These are phyloP conservation scores for Drosophila greeni DNA, from an alignment of 2,888 invertebrate species.

Conservation along the genomic window DNA sequence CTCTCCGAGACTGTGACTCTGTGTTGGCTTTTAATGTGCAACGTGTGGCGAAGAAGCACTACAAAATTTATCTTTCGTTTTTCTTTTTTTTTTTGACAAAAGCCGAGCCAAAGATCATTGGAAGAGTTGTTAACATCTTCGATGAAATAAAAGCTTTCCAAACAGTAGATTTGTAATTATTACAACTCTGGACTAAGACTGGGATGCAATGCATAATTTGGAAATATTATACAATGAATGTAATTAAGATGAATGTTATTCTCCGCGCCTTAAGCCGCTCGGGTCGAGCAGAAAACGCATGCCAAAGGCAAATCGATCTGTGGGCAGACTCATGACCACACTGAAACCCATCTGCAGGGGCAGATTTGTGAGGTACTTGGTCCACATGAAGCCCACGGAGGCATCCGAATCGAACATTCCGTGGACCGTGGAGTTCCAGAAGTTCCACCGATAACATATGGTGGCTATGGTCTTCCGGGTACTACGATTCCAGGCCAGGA, in stretches of 20 bases:
- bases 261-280: constrained; percentile 66
- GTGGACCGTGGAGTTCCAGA: constrained; percentile 71
- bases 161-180: constrained; percentile 34
- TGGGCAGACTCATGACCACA: constrained; percentile 73
- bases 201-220: constrained; percentile 31
- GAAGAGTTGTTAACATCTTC: neutral
- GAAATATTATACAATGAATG: constrained; percentile 30
- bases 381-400: constrained; percentile 77
- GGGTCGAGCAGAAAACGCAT: constrained; percentile 77
- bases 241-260: constrained; percentile 33
- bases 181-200: constrained; percentile 23
- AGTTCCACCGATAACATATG: constrained; percentile 77
- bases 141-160: constrained; percentile 5
- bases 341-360: constrained; percentile 76
- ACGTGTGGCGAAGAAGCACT: constrained; percentile 16
- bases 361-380: constrained; percentile 69
- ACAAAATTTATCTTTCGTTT: neutral
- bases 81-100: no score
- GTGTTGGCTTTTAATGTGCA: constrained; percentile 30
- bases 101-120: neutral
- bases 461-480: constrained; percentile 75
- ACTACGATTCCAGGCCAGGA: constrained; percentile 73
- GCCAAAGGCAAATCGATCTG: constrained; percentile 77
- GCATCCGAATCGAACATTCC: constrained; percentile 77
- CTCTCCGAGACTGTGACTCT: constrained; percentile 2